Evolutionary conservation across 2,888 invertebrate genomes (phyloP), one percentile per base, ranked within the genome.

Genomic region (Hemicrepidius hirtus): DNA sequence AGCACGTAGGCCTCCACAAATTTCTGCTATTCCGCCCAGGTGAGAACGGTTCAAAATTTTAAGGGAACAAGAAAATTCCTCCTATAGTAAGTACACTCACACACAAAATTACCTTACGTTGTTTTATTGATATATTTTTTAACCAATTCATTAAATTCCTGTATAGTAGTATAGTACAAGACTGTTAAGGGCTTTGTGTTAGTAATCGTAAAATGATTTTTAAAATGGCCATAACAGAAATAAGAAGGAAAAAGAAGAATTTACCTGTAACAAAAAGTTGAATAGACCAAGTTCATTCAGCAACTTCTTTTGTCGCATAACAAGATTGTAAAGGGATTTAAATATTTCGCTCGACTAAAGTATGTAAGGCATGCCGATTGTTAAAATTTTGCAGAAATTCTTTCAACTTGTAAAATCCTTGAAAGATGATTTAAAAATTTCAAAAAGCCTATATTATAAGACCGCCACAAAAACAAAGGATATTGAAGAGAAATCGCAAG

Each of bases 1-100:
- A 65, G 74, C 78, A 78, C 78, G 78, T 78, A 71, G 76, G 41
- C 73, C 76, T 16, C 21, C 53, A 53, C 13, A 32, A 32, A 49
- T 3, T 12, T 49, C 46, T 10, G 20, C 24, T 53, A 46, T 68
- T 59, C 49, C 24, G 40, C 21, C 57, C 41, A 67, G 67, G 67
- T 67, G 67, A 67, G 57, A 67, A 55, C 21, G 20, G 49, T 66
- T 20, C 9, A 28, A 67, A 67, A 37, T 64, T 50, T 50, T 18
- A 44, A 16, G 18, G 44, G 18, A 44, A 44, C 18, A 4, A 10
- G 9, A 37, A 57, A 13, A 18, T 37, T 35, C 20, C 37, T 35
- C 16, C 37, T 13, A 6, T 3, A 24, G 5, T 18, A 1, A 3
- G n/a, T 3, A 16, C 16, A 37, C n/a, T n/a, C n/a, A n/a, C n/a